phyloP scores from a whole-genome alignment of 1,140 invertebrate species.

The Cherax destructor region DNA sequence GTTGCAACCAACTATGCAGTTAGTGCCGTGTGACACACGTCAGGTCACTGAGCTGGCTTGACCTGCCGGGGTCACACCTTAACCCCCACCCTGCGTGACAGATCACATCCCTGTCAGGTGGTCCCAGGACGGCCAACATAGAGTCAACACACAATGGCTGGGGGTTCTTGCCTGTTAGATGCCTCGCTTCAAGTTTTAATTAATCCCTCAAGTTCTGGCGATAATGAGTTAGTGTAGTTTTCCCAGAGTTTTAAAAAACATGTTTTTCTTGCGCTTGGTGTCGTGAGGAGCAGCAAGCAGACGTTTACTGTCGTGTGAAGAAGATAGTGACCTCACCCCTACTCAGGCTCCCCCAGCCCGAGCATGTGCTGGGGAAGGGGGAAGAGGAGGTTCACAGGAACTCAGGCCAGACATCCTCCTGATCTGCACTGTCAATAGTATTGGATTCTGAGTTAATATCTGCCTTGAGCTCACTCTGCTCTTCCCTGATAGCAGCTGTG shows the following conservation, averaged over 20 bases:
- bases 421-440: constrained; percentile 14
- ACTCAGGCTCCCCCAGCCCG: background rate
- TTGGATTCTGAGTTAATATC: constrained; percentile 7
- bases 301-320: background rate
- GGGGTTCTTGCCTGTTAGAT: constrained; percentile 58
- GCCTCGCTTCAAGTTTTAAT: constrained; percentile 59
- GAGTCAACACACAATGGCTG: constrained; percentile 59
- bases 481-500: background rate
- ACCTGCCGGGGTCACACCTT: background rate
- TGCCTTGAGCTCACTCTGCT: background rate
- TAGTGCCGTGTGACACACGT: background rate
- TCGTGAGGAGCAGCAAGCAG: constrained; percentile 6
- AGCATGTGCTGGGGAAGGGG: background rate
- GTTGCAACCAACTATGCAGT: background rate
- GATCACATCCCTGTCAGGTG: background rate
- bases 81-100: background rate
- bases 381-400: background rate
- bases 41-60: background rate
- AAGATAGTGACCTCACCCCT: background rate
- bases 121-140: constrained; percentile 6
- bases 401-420: background rate
- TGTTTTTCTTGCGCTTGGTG: constrained; percentile 44
- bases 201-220: constrained; percentile 59
- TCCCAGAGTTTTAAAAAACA: constrained; percentile 34
- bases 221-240: constrained; percentile 63